Evolutionary conservation across 2,113 vertebrate genomes (phyloP), one percentile per base, ranked within the genome.

Genomic region (Marmota monax): DNA sequence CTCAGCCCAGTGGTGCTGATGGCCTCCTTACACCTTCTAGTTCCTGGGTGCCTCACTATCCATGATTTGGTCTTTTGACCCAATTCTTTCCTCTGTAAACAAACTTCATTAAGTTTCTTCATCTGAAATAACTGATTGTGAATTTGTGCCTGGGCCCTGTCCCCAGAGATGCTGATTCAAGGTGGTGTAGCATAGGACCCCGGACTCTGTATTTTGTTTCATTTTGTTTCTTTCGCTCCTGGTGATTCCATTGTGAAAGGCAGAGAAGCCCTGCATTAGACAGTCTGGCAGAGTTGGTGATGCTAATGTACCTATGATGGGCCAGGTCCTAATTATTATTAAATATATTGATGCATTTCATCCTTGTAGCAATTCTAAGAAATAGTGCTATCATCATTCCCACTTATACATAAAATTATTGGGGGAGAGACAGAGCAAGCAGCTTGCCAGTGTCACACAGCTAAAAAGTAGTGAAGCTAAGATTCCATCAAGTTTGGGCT

Each of bases 31-130:
- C 2, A 27, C 5, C n/a, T 16, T 42, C 63, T 10, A 27, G 13
- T 9, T 45, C 61, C 72, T 39, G 22, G 18, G 7, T 7, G 1
- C 23, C 76, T 69, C 20, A 0, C 10, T 0, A 4, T 6, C 1
- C 34, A 25, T 11, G 22, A 22, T 18, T 16, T 3, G 13, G 8
- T 65, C 56, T 27, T 20, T 56, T 48, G n/a, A 18, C 6, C 42
- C 61, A 20, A 3, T 34, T 48, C 39, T 51, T 4, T 77, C 27
- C 39, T 76, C 29, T 39, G 4, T 18, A 34, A 39, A 72, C 32
- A 69, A 82, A 48, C 0, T 16, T 48, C 7, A 34, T 45, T 37
- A 23, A 32, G 7, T 42, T 7, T 48, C 74, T 94, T 65, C 25
- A 48, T 91, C 18, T 42, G 37, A 65, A 67, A 12, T 69, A 37